These are phyloP conservation scores for Turritopsis rubra DNA, from an alignment of 30 jellyfish, hydroid and myxozoan species.

Conservation along the genomic window DNA sequence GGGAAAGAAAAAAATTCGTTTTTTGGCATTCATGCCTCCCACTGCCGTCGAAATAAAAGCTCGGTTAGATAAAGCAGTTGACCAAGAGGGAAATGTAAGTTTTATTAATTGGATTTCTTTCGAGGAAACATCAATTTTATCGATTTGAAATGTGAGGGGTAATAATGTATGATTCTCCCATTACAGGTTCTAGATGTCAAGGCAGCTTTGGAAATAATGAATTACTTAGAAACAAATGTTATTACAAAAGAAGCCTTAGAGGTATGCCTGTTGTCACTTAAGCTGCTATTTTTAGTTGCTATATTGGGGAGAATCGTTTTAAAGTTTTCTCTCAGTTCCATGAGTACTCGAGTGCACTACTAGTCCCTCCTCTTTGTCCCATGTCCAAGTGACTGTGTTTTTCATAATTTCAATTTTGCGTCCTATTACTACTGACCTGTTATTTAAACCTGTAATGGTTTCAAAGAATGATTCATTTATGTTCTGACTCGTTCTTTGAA, in stretches of 20 bases:
- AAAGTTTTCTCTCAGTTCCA: not conserved
- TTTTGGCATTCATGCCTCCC: slow-evolving; percentile 99
- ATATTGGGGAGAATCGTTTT: not conserved
- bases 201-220: slow-evolving; percentile 80
- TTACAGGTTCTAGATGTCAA: slow-evolving; percentile 95
- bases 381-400: too few species aligned
- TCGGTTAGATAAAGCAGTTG: slow-evolving; percentile 96
- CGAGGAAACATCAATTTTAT: not conserved
- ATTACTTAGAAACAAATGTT: slow-evolving; percentile 68
- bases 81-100: slow-evolving; percentile 95
- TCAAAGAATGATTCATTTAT: too few species aligned
- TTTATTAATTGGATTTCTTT: not conserved
- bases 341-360: too few species aligned
- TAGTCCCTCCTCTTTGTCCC: too few species aligned
- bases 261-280: slow-evolving; percentile 35
- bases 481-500: too few species aligned
- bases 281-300: not conserved
- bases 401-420: too few species aligned
- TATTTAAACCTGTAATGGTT: too few species aligned
- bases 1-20: slow-evolving; percentile 40
- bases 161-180: slow-evolving; percentile 35
- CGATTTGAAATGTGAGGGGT: not conserved
- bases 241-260: slow-evolving; percentile 83
- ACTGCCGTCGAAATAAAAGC: slow-evolving; percentile 95
- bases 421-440: too few species aligned